Evolutionary conservation across 2,113 vertebrate genomes (phyloP).

Genomic region (Puntigrus tetrazona): DNA sequence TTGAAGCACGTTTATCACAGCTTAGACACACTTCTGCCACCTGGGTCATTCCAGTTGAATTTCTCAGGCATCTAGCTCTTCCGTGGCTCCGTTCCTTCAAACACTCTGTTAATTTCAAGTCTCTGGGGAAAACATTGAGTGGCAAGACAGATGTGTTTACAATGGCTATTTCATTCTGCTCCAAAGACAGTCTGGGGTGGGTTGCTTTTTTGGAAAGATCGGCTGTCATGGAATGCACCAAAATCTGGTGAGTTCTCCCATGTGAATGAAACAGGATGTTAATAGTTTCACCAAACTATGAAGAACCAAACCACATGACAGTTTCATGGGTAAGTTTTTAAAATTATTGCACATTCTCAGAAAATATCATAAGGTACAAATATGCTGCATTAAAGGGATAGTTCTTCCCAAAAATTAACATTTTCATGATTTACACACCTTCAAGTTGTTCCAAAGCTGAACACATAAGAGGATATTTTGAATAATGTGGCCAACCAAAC

Average conservation of each 20-base stretch:
- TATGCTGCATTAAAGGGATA: not conserved
- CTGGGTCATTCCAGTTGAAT: conserved; percentile 28
- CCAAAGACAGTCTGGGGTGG: not conserved
- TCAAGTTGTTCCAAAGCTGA: not conserved
- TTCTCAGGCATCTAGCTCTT: conserved; percentile 23
- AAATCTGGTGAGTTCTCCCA: conserved; percentile 46
- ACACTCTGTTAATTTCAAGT: conserved; percentile 15
- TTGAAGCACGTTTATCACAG: not conserved
- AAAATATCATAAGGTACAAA: not conserved
- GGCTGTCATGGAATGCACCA: conserved; percentile 25
- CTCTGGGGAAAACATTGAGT: conserved; percentile 36
- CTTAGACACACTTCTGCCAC: not conserved
- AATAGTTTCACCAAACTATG: not conserved
- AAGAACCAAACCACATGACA: not conserved
- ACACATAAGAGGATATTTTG: not conserved
- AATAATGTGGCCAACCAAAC: not conserved
- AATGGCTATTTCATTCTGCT: conserved; percentile 49
- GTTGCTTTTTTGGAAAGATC: conserved; percentile 27
- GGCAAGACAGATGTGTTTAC: conserved; percentile 50
- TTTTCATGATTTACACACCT: not conserved
- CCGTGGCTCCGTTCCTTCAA: not conserved
- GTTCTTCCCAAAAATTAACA: not conserved
- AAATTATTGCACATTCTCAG: not conserved
- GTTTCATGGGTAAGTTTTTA: not conserved
- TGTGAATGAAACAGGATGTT: conserved; percentile 36